Evolutionary conservation across 2,888 invertebrate genomes (phyloP), one percentile per base, ranked within the genome.

Genomic region (Andrena bucephala): DNA sequence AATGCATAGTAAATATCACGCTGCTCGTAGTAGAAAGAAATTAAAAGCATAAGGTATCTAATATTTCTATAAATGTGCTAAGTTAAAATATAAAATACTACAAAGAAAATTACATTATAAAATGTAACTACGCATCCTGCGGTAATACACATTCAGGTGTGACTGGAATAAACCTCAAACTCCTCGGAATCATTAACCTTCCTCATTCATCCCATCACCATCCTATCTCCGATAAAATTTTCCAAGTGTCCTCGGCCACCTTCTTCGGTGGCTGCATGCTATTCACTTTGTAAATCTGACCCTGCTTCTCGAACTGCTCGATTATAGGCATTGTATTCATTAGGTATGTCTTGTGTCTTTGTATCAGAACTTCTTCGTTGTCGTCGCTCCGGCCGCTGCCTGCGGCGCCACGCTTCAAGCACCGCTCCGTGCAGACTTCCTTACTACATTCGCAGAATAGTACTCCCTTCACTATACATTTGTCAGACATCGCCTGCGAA

Each of bases 301-400:
- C 96, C 76, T 95, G 93, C 48, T 95, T 93, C 57, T 97, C 96
- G 90, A 98, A 99, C 93, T 97, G 95, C 42, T 98, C 95, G 73
- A 99, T 96, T 84, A 99, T 98, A 0, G 99, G 99, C 95, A 98
- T 95, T 0, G 99, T 98, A 90, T 98, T 97, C 82, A 96, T 96
- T 31, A 96, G 94, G 92, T 98, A 98, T 0, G 98, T 99, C 87
- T 96, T 95, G 90, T 99, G 97, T 79, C 99, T 96, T 92, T 99
- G 98, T 89, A 96, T 96, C 65, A 99, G 94, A 89, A 97, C 97
- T 57, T 98, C 98, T 60, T 96, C 93, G 92, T 99, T 99, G 94
- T 99, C 99, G 93, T 99, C 99, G 1, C 97, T 96, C 13, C 99
- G 96, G 0, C 99, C 99, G 93, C 98, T 99, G 66, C 98, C 98